Base-by-base conservation (phyloP, 2,113 vertebrate genomes). In the Oxygymnocypris stewartii region DNA sequence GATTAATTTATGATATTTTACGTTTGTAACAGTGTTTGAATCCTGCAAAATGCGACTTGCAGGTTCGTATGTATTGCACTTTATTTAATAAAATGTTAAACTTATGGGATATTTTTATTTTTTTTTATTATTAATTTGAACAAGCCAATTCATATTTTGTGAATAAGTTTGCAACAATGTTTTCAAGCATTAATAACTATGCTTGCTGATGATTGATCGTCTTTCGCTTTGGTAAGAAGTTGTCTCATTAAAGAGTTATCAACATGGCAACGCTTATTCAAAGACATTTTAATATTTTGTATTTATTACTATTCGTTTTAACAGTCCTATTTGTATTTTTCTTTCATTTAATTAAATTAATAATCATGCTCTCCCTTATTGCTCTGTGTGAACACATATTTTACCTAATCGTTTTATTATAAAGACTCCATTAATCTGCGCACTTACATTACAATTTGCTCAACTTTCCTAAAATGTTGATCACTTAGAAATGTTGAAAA, bases 1-100 rank as follows among this genome's bases (percentile, higher is more conserved):
- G 76, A 87, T 96, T 96, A 96, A 97, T 97, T 97, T 97, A 96
- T 95, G 94, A 86, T 92, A 91, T 90, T 69, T 96, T 95, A 91
- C 91, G 92, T 96, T 97, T 95, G 95, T 95, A 94, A 95, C 95
- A 89, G 90, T 94, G 91, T 90, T n/a, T 88, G 88, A 89, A 91
- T 90, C 89, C 89, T 95, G 94, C 95, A 94, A 92, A 90, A 93
- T 93, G 65, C 93, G 95, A 94, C 95, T 95, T 93, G 94, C 95
- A 93, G 95, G 94, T 94, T 93, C 95, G 93, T 93, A 93, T 96
- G 96, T 97, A 96, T 96, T 96, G 97, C 97, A 98, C 97, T 98
- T 98, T 96, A 97, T 97, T 97, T 97, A 96, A 95, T 94, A 94
- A 95, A 94, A 94, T 89, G 84, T 90, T 90, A 92, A 94, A 96